Evolutionary conservation across 2,797 vertebrate species (phyloP).

Genomic region (Pelobates cultripes): DNA sequence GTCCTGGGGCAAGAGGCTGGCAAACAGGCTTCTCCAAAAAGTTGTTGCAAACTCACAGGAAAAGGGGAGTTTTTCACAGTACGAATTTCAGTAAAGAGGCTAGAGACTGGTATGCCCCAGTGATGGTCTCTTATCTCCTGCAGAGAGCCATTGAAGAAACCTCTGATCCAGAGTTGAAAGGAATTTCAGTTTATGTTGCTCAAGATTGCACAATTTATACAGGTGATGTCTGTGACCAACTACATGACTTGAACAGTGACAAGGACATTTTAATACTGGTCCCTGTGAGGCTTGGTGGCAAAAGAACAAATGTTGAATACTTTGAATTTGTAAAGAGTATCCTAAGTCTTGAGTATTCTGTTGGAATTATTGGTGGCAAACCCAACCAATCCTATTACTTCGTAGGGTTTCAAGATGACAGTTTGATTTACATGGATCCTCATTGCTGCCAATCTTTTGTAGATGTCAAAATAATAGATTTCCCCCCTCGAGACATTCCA

Average conservation of each 20-base stretch:
- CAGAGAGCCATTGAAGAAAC: conserved; percentile 95
- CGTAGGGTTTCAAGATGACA: conserved; percentile 99
- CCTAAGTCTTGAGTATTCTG: conserved; percentile 94
- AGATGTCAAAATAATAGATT: conserved; percentile 98
- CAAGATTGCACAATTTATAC: conserved; percentile 98
- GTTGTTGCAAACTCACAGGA: too few relatives aligned
- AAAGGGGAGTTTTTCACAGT: too few relatives aligned
- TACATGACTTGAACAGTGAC: conserved; percentile 64
- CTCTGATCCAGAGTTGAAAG: conserved; percentile 84
- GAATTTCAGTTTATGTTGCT: conserved; percentile 91
- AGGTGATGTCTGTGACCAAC: conserved; percentile 88
- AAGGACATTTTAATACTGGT: conserved; percentile 88
- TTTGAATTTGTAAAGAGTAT: conserved; percentile 94
- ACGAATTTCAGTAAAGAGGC: conserved; percentile 84
- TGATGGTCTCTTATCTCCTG: conserved; percentile 92
- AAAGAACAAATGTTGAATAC: conserved; percentile 92
- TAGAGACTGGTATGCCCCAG: conserved; percentile 96
- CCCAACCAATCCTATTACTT: conserved; percentile 98
- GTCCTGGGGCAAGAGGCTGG: too few relatives aligned
- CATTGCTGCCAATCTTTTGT: conserved; percentile 99
- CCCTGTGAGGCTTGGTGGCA: conserved; percentile 92
- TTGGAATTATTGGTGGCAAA: conserved; percentile 96
- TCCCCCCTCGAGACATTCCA: conserved; percentile 93
- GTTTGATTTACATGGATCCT: conserved; percentile 99
- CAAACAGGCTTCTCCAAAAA: too few relatives aligned